Conservation (phyloP, 2,113 vertebrate species). For the Bubalus kerabau region DNA sequence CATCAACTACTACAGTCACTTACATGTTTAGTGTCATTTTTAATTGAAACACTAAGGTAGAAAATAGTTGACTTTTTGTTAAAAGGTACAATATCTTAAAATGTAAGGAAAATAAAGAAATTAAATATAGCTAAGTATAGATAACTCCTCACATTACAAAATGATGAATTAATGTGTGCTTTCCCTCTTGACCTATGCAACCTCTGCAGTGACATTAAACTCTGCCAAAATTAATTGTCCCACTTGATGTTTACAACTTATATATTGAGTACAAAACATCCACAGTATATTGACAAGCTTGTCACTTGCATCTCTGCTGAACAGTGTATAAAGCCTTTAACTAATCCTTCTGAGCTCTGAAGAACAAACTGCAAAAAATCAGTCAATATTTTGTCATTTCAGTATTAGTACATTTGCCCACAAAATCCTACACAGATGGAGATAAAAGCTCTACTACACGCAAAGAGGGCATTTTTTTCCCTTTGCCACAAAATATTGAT, state of each 20-base stretch:
- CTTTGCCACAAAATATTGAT: slow-evolving; percentile 84
- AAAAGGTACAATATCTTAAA: neutral
- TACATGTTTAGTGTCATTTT: neutral
- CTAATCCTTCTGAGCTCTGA: slow-evolving; percentile 66
- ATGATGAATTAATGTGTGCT: neutral
- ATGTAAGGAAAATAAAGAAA: neutral
- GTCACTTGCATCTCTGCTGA: neutral
- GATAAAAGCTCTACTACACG: slow-evolving; percentile 80
- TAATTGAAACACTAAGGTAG: neutral
- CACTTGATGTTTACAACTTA: slow-evolving; percentile 5
- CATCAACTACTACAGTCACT: neutral
- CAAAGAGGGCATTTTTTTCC: slow-evolving; percentile 72
- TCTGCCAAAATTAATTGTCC: neutral
- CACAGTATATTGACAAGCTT: neutral
- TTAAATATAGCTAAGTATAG: neutral
- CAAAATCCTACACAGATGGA: slow-evolving; percentile 70
- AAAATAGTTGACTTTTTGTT: neutral
- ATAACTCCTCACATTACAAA: neutral
- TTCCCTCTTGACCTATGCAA: neutral
- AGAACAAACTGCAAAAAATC: slow-evolving; percentile 65
- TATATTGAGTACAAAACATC: neutral
- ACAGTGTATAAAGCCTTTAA: slow-evolving; percentile 38
- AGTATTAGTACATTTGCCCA: slow-evolving; percentile 75
- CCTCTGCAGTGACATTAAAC: neutral
- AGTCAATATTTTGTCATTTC: slow-evolving; percentile 84